A percentile compares a stretch with the other conserved stretches of the same genome.
Evolutionary conservation across 2,888 invertebrate species (phyloP).

Genomic region (Shargacucullia verbasci): DNA sequence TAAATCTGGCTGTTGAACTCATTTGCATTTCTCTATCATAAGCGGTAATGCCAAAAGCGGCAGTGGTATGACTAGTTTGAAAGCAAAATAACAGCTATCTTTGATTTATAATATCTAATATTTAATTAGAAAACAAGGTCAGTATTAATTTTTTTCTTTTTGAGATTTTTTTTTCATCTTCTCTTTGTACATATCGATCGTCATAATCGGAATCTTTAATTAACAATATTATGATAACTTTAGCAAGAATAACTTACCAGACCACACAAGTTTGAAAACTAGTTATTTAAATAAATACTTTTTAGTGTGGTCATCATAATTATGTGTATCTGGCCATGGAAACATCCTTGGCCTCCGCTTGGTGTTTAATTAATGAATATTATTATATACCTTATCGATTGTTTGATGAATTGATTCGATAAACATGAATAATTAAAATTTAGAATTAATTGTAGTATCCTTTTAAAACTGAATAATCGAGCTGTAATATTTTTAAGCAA

Average conservation of each 20-base stretch:
- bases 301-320: slow-evolving; percentile 19
- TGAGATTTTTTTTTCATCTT: too few species aligned
- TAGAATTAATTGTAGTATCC: too few species aligned
- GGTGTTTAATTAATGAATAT: slow-evolving; percentile 6
- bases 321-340: slow-evolving; percentile 13
- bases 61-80: slow-evolving; percentile 22
- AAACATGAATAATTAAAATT: background rate
- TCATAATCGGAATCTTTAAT: too few species aligned
- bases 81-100: slow-evolving; percentile 21
- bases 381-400: background rate
- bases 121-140: slow-evolving; percentile 3
- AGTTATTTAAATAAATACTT: slow-evolving; percentile 41
- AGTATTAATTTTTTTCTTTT: background rate
- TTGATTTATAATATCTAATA: slow-evolving; percentile 33
- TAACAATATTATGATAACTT: slow-evolving; percentile 10
- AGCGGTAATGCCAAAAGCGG: slow-evolving; percentile 10
- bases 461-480: too few species aligned
- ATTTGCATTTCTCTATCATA: slow-evolving; percentile 32
- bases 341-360: slow-evolving; percentile 40
- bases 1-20: slow-evolving; percentile 23
- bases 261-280: slow-evolving; percentile 30
- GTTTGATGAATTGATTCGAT: background rate
- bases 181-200: slow-evolving; percentile 1
- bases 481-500: too few species aligned
- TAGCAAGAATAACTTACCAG: background rate